A percentile compares a stretch with the other conserved stretches of the same genome.
phyloP scores from a whole-genome alignment of 2,888 invertebrate genomes.

The Plagodis pulveraria region DNA sequence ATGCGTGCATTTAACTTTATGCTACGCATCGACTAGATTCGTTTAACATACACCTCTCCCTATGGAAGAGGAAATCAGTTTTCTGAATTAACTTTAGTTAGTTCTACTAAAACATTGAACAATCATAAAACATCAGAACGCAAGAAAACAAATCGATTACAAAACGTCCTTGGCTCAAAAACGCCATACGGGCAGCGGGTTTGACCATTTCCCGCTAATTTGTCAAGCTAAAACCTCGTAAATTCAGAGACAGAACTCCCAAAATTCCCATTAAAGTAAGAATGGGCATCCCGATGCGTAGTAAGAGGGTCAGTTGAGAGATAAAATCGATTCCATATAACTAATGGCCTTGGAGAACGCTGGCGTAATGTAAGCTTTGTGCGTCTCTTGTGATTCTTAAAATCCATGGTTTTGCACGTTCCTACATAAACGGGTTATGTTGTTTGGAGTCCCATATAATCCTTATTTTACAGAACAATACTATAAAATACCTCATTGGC shows the following conservation, averaged over 20 bases:
- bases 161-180: conserved; percentile 8
- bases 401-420: conserved; percentile 6
- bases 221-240: conserved; percentile 39
- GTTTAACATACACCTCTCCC: no score
- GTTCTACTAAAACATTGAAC: no score
- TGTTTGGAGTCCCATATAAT: no score
- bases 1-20: no score
- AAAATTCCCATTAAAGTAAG: conserved; percentile 40
- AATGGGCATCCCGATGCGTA: conserved; percentile 33
- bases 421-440: no score
- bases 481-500: no score
- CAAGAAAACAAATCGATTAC: background rate
- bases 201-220: conserved; percentile 27
- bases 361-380: conserved; percentile 25
- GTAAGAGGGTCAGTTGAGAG: conserved; percentile 35
- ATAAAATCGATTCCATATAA: conserved; percentile 42
- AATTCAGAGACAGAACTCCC: conserved; percentile 32
- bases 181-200: conserved; percentile 1
- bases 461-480: no score
- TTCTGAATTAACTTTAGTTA: no score
- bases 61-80: no score
- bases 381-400: conserved; percentile 24
- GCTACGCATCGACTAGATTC: no score
- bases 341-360: conserved; percentile 36
- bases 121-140: background rate